These are phyloP conservation scores for Petrocephalus sullivani DNA, from an alignment of 2,797 vertebrate genomes.

Conservation along the genomic window DNA sequence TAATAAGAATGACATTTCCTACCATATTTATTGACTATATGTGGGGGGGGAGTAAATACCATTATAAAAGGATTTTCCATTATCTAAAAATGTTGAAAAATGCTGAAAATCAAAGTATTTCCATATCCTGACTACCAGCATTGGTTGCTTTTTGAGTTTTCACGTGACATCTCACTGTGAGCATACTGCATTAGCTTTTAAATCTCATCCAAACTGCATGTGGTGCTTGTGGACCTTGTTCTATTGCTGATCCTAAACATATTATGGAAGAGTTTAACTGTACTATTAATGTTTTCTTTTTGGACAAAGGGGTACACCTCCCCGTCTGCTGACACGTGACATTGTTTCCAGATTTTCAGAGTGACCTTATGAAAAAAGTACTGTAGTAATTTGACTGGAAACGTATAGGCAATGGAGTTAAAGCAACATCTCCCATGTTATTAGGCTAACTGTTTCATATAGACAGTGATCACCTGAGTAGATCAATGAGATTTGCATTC, in stretches of 20 bases:
- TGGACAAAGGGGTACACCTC: too few species aligned
- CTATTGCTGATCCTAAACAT: not conserved
- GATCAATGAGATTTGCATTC: too few species aligned
- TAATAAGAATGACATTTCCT: not conserved
- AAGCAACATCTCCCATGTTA: too few species aligned
- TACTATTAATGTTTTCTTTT: too few species aligned
- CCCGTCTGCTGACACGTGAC: too few species aligned
- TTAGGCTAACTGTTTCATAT: too few species aligned
- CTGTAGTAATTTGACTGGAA: too few species aligned
- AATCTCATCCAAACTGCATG: not conserved
- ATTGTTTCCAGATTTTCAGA: too few species aligned
- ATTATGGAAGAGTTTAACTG: too few species aligned
- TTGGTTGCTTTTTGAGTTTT: not conserved
- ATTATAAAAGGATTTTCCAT: conserved; percentile 1
- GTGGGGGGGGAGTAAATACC: not conserved
- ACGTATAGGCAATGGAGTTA: too few species aligned
- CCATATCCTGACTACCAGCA: not conserved
- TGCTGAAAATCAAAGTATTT: not conserved
- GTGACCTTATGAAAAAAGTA: too few species aligned
- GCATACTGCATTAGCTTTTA: not conserved
- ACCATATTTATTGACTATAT: not conserved
- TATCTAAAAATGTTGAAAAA: not conserved
- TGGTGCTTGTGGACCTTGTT: not conserved
- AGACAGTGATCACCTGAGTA: too few species aligned
- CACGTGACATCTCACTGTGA: not conserved